Conservation (phyloP, 2,113 vertebrate species). For the Raphicerus campestris region DNA sequence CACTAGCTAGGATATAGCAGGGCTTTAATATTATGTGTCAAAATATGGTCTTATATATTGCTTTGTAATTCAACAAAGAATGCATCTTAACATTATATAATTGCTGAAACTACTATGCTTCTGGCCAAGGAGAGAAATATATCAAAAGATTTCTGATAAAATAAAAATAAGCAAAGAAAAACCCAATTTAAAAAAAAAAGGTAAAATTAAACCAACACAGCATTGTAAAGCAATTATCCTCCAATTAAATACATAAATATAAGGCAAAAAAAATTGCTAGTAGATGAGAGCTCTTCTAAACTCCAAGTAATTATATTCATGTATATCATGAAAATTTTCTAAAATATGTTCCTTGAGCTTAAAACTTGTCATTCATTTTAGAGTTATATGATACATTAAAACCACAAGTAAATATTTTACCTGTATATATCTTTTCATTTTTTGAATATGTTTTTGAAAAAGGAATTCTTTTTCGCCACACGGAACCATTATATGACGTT, state of each 20-base stretch:
- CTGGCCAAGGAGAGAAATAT: background rate
- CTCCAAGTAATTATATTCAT: background rate
- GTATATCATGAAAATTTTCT: background rate
- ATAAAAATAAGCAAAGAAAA: background rate
- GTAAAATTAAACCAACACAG: background rate
- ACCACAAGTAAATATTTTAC: slow-evolving; percentile 60
- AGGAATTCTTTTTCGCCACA: slow-evolving; percentile 76
- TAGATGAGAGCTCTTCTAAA: background rate
- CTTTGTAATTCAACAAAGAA: background rate
- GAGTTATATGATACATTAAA: background rate
- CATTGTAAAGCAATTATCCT: background rate
- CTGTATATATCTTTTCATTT: slow-evolving; percentile 74
- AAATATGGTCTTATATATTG: background rate
- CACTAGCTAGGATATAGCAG: background rate
- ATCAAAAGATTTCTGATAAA: background rate
- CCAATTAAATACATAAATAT: background rate
- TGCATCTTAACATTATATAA: background rate
- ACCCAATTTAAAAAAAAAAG: background rate
- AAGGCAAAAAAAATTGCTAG: background rate
- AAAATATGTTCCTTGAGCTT: slow-evolving; percentile 6
- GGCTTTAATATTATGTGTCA: background rate
- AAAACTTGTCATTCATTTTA: background rate
- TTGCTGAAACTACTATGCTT: background rate
- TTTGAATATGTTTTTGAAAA: slow-evolving; percentile 74
- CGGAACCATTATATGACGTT: slow-evolving; percentile 66